Conservation (phyloP, 2,888 invertebrate genomes). For the Onchidella celtica region DNA sequence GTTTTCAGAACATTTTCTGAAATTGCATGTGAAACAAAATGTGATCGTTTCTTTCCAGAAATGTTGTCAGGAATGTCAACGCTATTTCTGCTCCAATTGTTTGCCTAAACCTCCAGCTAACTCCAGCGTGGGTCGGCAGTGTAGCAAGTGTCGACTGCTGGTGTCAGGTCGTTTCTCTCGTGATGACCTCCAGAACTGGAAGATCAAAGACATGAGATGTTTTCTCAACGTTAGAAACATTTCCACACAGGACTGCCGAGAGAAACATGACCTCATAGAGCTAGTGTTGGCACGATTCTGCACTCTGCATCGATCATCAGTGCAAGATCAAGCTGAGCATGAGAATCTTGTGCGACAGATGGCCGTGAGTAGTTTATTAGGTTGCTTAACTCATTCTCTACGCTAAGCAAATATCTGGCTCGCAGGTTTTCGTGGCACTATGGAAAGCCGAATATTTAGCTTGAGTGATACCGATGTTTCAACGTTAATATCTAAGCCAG, state of each 20-base stretch:
- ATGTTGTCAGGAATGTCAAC: conserved; percentile 71
- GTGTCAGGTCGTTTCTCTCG: conserved; percentile 71
- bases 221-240: conserved; percentile 72
- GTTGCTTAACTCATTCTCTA: too few relatives aligned
- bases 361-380: conserved; percentile 60
- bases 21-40: too few relatives aligned
- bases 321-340: conserved; percentile 58
- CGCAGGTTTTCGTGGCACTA: too few relatives aligned
- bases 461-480: too few relatives aligned
- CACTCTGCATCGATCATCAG: conserved; percentile 48
- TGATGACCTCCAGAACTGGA: conserved; percentile 68
- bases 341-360: conserved; percentile 60
- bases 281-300: conserved; percentile 64
- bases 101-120: conserved; percentile 53
- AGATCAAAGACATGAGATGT: conserved; percentile 75
- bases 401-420: too few relatives aligned
- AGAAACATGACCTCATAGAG: conserved; percentile 78
- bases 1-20: too few relatives aligned
- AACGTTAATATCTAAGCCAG: too few relatives aligned
- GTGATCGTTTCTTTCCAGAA: too few relatives aligned
- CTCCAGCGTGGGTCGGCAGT: conserved; percentile 59
- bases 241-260: conserved; percentile 72
- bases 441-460: too few relatives aligned
- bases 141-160: conserved; percentile 72
- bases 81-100: conserved; percentile 72